These are phyloP conservation scores for Apis cerana DNA, from an alignment of 1,140 invertebrate genomes.

Conservation along the genomic window DNA sequence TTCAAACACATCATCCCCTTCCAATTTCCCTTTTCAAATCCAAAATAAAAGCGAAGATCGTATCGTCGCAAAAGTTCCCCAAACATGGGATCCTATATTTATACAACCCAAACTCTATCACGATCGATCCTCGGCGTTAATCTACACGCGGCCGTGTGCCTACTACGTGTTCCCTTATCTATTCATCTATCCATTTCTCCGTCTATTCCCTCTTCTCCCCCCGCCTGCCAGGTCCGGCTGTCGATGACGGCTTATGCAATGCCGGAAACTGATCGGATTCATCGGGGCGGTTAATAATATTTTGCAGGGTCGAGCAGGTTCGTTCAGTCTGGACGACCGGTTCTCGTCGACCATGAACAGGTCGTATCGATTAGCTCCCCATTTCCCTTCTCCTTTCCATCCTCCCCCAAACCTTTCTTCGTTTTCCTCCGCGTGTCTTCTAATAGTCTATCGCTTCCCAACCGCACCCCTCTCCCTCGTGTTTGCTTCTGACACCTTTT, in stretches of 20 bases:
- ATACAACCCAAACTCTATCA: no score
- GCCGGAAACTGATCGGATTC: slow-evolving; percentile 76
- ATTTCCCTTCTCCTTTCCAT: slow-evolving; percentile 9
- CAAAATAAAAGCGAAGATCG: no score
- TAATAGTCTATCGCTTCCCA: slow-evolving; percentile 43
- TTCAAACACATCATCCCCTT: no score
- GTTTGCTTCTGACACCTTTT: slow-evolving; percentile 36
- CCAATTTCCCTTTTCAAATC: no score
- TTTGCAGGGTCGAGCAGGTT: slow-evolving; percentile 77
- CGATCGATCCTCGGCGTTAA: slow-evolving; percentile 20
- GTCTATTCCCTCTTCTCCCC: slow-evolving; percentile 3
- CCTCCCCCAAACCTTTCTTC: slow-evolving; percentile 12
- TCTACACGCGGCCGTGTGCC: background rate
- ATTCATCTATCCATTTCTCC: slow-evolving; percentile 45
- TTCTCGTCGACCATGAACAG: slow-evolving; percentile 65
- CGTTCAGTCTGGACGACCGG: slow-evolving; percentile 71
- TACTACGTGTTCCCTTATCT: slow-evolving; percentile 40
- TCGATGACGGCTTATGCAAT: slow-evolving; percentile 76
- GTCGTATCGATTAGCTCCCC: slow-evolving; percentile 72
- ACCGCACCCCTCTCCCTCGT: background rate
- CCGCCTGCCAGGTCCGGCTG: slow-evolving; percentile 39
- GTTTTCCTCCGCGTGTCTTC: slow-evolving; percentile 38
- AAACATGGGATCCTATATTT: background rate
- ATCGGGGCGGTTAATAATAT: slow-evolving; percentile 77
- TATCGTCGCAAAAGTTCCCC: background rate